Percentiles rank a stretch among this genome's conserved stretches.
Conservation (phyloP, 2,113 vertebrate species). For the Cyprinodon brontotheroides region DNA sequence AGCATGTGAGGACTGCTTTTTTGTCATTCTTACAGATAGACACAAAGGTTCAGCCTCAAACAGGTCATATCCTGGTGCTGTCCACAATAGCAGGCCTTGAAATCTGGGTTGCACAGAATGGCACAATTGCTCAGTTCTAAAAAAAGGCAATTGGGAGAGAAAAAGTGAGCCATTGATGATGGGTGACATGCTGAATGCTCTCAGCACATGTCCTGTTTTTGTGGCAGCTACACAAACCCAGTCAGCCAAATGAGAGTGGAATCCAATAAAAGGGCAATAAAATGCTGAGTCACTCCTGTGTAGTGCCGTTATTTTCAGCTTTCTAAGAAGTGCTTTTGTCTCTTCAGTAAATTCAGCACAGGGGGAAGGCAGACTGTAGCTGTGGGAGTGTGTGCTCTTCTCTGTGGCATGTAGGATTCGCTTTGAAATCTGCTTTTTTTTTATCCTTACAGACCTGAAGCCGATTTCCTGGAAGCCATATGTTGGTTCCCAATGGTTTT, state of each 20-base stretch:
- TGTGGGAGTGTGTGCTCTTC: conserved; percentile 28
- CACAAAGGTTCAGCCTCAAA: conserved; percentile 5
- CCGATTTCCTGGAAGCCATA: conserved; percentile 85
- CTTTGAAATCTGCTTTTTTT: conserved; percentile 45
- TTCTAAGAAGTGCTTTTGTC: conserved; percentile 48
- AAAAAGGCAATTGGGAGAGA: conserved; percentile 27
- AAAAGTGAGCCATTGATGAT: conserved; percentile 46
- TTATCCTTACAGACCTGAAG: conserved; percentile 79
- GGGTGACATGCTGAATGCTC: conserved; percentile 56
- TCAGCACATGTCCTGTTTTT: conserved; percentile 42
- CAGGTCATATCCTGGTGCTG: neutral
- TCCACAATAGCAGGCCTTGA: conserved; percentile 5
- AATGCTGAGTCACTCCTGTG: conserved; percentile 70
- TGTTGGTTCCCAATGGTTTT: conserved; percentile 88
- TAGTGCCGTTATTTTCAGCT: conserved; percentile 58
- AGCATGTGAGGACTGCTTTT: conserved; percentile 74
- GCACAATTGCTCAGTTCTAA: conserved; percentile 27
- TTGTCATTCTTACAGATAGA: neutral
- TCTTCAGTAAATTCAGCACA: conserved; percentile 45
- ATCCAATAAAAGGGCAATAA: conserved; percentile 75
- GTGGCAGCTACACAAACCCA: conserved; percentile 48
- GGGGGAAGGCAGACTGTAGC: conserved; percentile 26
- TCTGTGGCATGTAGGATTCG: conserved; percentile 27
- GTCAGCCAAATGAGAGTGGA: conserved; percentile 56
- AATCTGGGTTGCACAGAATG: conserved; percentile 25